Percentiles rank a stretch among this genome's conserved stretches.
Evolutionary conservation across 2,797 vertebrate genomes (phyloP).

Genomic region (Sciurus carolinensis): DNA sequence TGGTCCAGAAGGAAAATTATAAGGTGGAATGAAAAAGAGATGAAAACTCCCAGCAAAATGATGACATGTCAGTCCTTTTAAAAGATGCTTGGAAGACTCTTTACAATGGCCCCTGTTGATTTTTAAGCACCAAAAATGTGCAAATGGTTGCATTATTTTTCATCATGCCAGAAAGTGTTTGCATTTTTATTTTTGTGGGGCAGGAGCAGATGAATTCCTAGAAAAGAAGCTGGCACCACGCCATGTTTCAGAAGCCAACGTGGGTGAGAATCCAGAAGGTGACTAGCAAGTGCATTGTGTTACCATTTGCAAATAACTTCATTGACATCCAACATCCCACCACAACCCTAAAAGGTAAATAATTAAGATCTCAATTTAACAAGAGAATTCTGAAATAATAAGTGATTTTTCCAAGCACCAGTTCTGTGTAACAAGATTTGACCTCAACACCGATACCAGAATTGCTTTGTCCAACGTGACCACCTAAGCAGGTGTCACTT

Average conservation of each 20-base stretch:
- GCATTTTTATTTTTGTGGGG: slow-evolving; percentile 75
- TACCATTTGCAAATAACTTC: slow-evolving; percentile 53
- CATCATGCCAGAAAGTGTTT: slow-evolving; percentile 74
- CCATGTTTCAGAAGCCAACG: slow-evolving; percentile 66
- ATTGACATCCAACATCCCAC: background rate
- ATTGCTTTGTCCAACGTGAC: background rate
- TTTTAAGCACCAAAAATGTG: slow-evolving; percentile 71
- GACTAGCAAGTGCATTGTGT: background rate
- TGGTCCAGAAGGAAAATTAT: slow-evolving; percentile 83
- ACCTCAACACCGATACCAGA: background rate
- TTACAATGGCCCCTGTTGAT: slow-evolving; percentile 73
- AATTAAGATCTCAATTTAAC: slow-evolving; percentile 56
- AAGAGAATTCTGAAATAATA: slow-evolving; percentile 53
- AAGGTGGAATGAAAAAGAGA: slow-evolving; percentile 78
- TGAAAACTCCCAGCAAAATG: slow-evolving; percentile 80
- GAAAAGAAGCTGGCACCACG: slow-evolving; percentile 63
- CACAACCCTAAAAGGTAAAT: background rate
- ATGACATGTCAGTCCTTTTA: slow-evolving; percentile 83
- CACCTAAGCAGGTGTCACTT: background rate
- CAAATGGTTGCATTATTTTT: slow-evolving; percentile 78
- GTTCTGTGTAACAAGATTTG: background rate
- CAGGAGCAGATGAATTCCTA: slow-evolving; percentile 71
- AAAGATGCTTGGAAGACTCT: slow-evolving; percentile 78
- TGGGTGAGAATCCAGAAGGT: slow-evolving; percentile 41
- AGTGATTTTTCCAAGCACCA: background rate